phyloP scores from a whole-genome alignment of 2,888 invertebrate species.

The Scaptomyza caliginosa region DNA sequence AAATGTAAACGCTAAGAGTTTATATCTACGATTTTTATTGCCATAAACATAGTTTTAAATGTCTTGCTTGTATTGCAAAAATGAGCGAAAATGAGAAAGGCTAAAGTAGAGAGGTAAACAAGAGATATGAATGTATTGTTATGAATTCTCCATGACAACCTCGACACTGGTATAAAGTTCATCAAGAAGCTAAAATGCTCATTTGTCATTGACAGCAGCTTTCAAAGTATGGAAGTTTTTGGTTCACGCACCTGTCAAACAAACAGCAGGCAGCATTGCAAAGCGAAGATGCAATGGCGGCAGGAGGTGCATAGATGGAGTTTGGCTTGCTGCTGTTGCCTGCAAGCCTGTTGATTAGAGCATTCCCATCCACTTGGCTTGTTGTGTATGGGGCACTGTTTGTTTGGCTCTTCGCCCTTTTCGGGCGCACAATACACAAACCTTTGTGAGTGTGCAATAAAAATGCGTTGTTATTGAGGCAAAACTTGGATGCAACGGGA shows the following conservation, averaged over 20 bases:
- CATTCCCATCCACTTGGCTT: slow-evolving; percentile 12
- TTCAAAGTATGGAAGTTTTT: slow-evolving; percentile 1
- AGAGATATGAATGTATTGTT: too few relatives aligned
- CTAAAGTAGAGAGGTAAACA: too few relatives aligned
- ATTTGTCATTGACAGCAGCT: background rate
- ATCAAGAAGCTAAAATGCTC: slow-evolving; percentile 12
- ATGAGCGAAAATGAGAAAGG: too few relatives aligned
- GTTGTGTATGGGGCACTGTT: slow-evolving; percentile 1
- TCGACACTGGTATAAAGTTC: background rate
- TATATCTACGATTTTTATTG: too few relatives aligned
- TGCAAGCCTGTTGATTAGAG: slow-evolving; percentile 51
- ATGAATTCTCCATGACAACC: too few relatives aligned
- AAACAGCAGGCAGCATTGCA: too few relatives aligned
- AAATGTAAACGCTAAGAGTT: too few relatives aligned
- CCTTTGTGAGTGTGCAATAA: slow-evolving; percentile 42
- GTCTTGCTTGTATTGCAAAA: too few relatives aligned
- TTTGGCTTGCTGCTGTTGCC: background rate
- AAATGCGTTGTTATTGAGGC: slow-evolving; percentile 59
- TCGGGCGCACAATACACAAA: background rate
- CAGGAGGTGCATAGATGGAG: background rate
- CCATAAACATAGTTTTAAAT: too few relatives aligned
- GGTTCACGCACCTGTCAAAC: slow-evolving; percentile 5
- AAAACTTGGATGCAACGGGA: slow-evolving; percentile 26
- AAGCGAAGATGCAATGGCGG: background rate
- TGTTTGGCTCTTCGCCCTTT: background rate